Evolutionary conservation across 2,113 vertebrate genomes (phyloP), one percentile per base, ranked within the genome.

Genomic region (Scortum barcoo): DNA sequence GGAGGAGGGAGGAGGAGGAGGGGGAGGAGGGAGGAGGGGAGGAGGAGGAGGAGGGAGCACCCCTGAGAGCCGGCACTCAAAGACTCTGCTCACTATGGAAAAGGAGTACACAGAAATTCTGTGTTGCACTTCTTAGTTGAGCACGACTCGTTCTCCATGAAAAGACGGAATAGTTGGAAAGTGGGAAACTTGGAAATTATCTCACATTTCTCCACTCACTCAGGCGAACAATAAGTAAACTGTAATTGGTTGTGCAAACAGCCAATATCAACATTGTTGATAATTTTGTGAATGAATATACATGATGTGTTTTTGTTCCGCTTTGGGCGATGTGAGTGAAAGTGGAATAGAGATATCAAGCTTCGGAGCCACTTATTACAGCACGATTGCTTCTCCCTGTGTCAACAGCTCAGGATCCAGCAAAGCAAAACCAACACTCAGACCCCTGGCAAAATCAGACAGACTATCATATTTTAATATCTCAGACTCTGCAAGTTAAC

Each of bases 261-360:
- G 65, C 62, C 76, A 88, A 87, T 81, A 88, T 89, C 89, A 91
- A 89, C 76, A 72, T 70, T 90, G 78, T 86, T 86, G 81, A 89
- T 80, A 72, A 57, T 80, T 83, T 85, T 86, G 74, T 81, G 86
- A 81, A 88, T 84, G 82, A 86, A 87, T 85, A 83, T 86, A 72
- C 83, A 81, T 80, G 66, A 86, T 65, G 60, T 83, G 0, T 69
- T 87, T 81, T 74, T 84, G 58, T 71, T 73, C 72, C 1, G 58
- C 84, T 89, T 44, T 44, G 73, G 82, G 86, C 75, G 8, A 71
- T 70, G 68, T 46, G 73, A 72, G 70, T 65, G 56, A 60, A 78
- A 83, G 73, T 58, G 70, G 86, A 72, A 76, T 79, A 74, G 81
- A 71, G 85, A 84, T 40, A 40, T 89, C 66, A 69, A 63, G 77